phyloP scores from a whole-genome alignment of 2,888 invertebrate species.

The Ptychoptera albimana region DNA sequence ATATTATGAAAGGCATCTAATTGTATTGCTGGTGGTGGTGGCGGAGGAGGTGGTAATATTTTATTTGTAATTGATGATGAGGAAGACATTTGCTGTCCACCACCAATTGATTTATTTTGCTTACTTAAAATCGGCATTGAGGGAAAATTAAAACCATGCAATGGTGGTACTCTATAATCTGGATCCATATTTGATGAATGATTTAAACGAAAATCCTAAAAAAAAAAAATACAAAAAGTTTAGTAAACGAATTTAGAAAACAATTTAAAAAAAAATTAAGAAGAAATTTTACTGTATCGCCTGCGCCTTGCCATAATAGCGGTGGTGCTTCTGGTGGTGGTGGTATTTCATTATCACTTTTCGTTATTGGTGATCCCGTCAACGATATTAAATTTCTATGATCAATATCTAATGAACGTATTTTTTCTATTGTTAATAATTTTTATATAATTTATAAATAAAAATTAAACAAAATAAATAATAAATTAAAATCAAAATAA shows the following conservation, averaged over 20 bases:
- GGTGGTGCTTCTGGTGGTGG: slow-evolving; percentile 10
- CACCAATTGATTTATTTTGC: too few relatives aligned
- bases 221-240: not conserved
- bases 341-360: slow-evolving; percentile 6
- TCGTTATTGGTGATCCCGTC: slow-evolving; percentile 47
- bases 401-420: slow-evolving; percentile 48
- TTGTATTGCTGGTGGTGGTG: slow-evolving; percentile 10
- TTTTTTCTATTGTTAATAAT: slow-evolving; percentile 14
- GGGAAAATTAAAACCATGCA: not conserved
- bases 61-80: too few relatives aligned
- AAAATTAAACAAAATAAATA: not conserved
- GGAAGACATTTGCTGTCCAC: too few relatives aligned
- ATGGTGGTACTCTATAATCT: slow-evolving; percentile 21
- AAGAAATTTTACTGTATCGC: not conserved
- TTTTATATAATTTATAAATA: not conserved
- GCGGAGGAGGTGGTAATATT: slow-evolving; percentile 16
- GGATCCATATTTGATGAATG: slow-evolving; percentile 16
- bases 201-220: slow-evolving; percentile 3
- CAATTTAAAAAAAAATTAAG: too few relatives aligned
- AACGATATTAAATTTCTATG: slow-evolving; percentile 71
- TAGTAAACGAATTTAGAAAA: too few relatives aligned
- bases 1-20: slow-evolving; percentile 5
- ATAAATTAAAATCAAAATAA: not conserved
- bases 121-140: too few relatives aligned
- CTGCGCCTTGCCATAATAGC: slow-evolving; percentile 5